Evolutionary conservation across 2,113 vertebrate genomes (phyloP).

Genomic region (Saguinus imperator): DNA sequence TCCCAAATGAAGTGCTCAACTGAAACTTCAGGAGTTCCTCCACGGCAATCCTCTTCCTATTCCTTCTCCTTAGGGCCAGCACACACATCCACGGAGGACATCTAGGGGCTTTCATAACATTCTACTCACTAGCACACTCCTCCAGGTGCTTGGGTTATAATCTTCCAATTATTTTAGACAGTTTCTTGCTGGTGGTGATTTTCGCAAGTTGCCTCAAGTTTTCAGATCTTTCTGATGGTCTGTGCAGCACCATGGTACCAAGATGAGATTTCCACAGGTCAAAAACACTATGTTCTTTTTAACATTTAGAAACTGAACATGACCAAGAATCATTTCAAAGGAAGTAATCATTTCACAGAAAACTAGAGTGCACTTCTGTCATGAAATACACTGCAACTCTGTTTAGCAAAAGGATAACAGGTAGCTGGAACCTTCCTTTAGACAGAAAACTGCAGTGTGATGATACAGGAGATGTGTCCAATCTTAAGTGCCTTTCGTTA

Average conservation of each 20-base stretch:
- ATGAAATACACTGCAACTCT: neutral
- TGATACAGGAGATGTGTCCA: neutral
- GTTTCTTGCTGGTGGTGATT: neutral
- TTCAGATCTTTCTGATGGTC: neutral
- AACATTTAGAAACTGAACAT: constrained; percentile 39
- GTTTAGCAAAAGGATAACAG: neutral
- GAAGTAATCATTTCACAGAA: neutral
- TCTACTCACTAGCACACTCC: neutral
- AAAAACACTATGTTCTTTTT: neutral
- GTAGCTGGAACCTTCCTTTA: neutral
- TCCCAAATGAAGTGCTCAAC: neutral
- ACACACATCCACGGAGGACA: neutral
- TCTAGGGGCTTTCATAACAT: neutral
- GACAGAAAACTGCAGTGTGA: neutral
- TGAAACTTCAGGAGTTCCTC: neutral
- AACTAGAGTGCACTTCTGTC: neutral
- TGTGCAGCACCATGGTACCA: neutral
- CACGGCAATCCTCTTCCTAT: fast-evolving
- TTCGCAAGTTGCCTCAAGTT: neutral
- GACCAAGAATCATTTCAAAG: neutral
- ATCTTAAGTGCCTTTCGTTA: neutral
- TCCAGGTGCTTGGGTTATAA: neutral
- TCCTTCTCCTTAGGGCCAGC: neutral
- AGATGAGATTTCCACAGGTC: neutral
- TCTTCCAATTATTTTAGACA: neutral